Evolutionary conservation across 1,140 invertebrate genomes (phyloP).

Genomic region (Pseudomyrmex dendroicus): DNA sequence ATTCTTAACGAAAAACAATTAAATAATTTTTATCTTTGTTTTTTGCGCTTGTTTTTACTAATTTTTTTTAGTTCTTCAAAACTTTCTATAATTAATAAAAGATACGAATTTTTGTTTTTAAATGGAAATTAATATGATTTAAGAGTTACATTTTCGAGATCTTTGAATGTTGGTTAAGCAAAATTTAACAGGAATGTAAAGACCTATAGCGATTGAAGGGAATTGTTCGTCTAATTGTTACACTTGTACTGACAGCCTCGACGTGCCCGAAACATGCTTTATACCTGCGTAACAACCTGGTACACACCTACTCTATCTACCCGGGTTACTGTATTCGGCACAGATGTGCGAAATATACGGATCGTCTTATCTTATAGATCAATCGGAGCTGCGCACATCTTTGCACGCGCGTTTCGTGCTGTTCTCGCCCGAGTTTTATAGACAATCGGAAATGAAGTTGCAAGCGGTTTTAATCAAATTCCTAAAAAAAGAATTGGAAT

Average conservation of each 20-base stretch:
- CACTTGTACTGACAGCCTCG: constrained; percentile 37
- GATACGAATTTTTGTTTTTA: background rate
- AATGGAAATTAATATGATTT: background rate
- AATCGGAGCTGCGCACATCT: constrained; percentile 59
- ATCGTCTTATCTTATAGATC: constrained; percentile 59
- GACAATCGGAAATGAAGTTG: constrained; percentile 58
- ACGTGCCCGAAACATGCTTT: constrained; percentile 40
- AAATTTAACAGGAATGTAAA: background rate
- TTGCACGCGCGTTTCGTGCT: constrained; percentile 57
- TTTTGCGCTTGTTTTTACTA: too few species aligned
- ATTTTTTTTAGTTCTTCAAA: too few species aligned
- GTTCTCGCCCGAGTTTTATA: constrained; percentile 40
- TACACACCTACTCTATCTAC: constrained; percentile 9
- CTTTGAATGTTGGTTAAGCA: background rate
- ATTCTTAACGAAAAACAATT: background rate
- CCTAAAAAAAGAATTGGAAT: background rate
- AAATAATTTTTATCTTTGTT: background rate
- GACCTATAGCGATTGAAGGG: background rate
- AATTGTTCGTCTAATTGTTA: constrained; percentile 38
- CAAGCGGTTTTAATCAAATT: constrained; percentile 18
- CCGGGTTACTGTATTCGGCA: constrained; percentile 21
- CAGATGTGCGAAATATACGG: constrained; percentile 14
- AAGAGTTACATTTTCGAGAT: background rate
- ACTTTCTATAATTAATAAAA: too few species aligned
- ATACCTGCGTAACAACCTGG: constrained; percentile 24